phyloP scores from a whole-genome alignment of 2,113 vertebrate species.

The Lagopus muta region DNA sequence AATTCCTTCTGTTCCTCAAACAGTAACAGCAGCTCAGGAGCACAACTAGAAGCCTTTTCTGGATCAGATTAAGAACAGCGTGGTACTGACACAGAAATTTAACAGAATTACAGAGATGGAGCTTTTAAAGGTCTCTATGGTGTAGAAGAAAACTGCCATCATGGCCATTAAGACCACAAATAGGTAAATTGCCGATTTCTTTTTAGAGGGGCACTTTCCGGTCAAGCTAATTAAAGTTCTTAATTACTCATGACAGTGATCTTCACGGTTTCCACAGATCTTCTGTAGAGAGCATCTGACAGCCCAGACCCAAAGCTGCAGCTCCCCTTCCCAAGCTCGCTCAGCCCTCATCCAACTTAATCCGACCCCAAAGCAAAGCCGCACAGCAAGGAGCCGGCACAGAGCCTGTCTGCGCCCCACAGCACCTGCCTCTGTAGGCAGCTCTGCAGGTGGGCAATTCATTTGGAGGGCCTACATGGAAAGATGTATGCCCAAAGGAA shows the following conservation, averaged over 20 bases:
- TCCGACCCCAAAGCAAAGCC: too few relatives aligned
- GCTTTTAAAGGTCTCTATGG: background rate
- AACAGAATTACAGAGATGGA: background rate
- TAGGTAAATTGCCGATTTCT: background rate
- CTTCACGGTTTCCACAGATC: background rate
- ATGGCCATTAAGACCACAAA: accelerated
- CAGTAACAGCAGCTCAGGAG: accelerated
- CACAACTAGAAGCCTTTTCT: background rate
- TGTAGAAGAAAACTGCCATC: accelerated
- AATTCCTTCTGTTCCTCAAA: background rate
- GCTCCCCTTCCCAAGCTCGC: background rate
- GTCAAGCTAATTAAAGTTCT: accelerated
- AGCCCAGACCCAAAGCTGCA: too few relatives aligned
- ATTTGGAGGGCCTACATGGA: background rate
- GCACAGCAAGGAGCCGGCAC: background rate
- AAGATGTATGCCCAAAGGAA: background rate
- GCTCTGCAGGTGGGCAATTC: background rate
- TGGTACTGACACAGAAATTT: background rate
- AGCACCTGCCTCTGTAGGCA: background rate
- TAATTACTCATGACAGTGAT: accelerated
- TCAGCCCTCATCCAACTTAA: too few relatives aligned
- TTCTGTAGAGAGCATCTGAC: accelerated
- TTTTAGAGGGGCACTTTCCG: background rate
- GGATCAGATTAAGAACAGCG: accelerated
- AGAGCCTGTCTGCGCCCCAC: background rate